These are phyloP conservation scores for Steinernema feltiae DNA, from an alignment of 1,140 invertebrate species.

Conservation along the genomic window DNA sequence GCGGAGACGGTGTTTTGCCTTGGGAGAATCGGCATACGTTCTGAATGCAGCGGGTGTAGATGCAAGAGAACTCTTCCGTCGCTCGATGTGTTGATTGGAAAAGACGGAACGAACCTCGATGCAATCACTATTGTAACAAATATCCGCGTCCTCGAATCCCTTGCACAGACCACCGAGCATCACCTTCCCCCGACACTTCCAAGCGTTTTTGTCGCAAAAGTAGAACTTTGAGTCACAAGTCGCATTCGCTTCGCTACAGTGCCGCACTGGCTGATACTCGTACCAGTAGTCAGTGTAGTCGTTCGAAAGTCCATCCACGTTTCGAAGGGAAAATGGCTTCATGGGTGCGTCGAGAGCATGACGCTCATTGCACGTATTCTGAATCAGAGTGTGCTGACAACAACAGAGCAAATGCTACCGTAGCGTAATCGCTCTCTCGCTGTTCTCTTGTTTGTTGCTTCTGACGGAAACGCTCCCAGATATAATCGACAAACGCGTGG, in stretches of 20 bases:
- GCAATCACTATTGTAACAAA: slow-evolving; percentile 54
- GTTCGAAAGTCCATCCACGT: slow-evolving; percentile 55
- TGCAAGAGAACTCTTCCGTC: slow-evolving; percentile 14
- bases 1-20: neutral
- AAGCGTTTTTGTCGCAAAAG: slow-evolving; percentile 49
- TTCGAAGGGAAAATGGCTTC: slow-evolving; percentile 54
- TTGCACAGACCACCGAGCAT: slow-evolving; percentile 55
- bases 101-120: slow-evolving; percentile 41
- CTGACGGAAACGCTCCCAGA: slow-evolving; percentile 58
- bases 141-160: slow-evolving; percentile 49
- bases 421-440: slow-evolving; percentile 53
- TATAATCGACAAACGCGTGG: slow-evolving; percentile 58
- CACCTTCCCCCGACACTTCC: slow-evolving; percentile 49
- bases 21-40: neutral
- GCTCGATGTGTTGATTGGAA: no score
- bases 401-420: no score
- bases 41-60: neutral
- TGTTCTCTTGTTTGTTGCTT: slow-evolving; percentile 48
- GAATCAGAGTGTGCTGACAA: slow-evolving; percentile 17
- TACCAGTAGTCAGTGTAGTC: slow-evolving; percentile 56
- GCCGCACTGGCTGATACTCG: slow-evolving; percentile 51
- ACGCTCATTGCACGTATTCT: slow-evolving; percentile 49
- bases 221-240: slow-evolving; percentile 51
- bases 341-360: slow-evolving; percentile 50
- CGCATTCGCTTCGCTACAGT: slow-evolving; percentile 43